A percentile compares a stretch with the other conserved stretches of the same genome.
Conservation (phyloP, 2,797 vertebrate species). For the Sebastes jordani region DNA sequence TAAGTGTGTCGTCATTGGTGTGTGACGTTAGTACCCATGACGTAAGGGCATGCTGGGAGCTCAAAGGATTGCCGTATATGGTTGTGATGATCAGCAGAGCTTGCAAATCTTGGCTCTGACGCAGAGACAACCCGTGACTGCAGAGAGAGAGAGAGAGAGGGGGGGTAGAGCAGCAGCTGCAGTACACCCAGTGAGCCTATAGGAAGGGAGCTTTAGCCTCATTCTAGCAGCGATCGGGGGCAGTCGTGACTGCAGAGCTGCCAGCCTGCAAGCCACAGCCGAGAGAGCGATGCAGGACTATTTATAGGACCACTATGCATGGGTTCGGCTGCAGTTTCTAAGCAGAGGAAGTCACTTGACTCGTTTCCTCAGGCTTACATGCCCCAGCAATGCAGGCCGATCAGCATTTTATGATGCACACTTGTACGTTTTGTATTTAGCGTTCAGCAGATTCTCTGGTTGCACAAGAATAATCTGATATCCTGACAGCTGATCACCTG, state of each 20-base stretch:
- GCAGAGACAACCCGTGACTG: constrained; percentile 70
- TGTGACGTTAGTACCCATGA: constrained; percentile 62
- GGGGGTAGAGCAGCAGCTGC: constrained; percentile 36
- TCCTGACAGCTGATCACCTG: not conserved
- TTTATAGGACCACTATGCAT: constrained; percentile 62
- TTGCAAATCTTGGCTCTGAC: constrained; percentile 58
- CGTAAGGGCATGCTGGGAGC: constrained; percentile 50
- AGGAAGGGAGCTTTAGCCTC: constrained; percentile 41
- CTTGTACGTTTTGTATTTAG: not conserved
- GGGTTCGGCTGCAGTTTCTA: constrained; percentile 52
- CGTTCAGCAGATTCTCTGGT: fast-evolving
- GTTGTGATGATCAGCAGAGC: constrained; percentile 55
- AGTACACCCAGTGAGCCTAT: constrained; percentile 43
- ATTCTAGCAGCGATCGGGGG: constrained; percentile 33
- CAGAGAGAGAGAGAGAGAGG: constrained; percentile 22
- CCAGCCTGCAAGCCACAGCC: constrained; percentile 52
- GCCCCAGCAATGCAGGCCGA: not conserved
- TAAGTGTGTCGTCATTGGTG: constrained; percentile 65
- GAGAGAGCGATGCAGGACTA: constrained; percentile 57
- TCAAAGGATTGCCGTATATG: constrained; percentile 76
- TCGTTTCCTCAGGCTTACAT: not conserved
- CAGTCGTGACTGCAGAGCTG: constrained; percentile 74
- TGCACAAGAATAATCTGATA: not conserved
- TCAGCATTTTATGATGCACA: not conserved
- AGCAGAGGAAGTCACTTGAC: constrained; percentile 51